Conservation (phyloP, 2,797 vertebrate genomes). For the Melanotaenia maccullochi region DNA sequence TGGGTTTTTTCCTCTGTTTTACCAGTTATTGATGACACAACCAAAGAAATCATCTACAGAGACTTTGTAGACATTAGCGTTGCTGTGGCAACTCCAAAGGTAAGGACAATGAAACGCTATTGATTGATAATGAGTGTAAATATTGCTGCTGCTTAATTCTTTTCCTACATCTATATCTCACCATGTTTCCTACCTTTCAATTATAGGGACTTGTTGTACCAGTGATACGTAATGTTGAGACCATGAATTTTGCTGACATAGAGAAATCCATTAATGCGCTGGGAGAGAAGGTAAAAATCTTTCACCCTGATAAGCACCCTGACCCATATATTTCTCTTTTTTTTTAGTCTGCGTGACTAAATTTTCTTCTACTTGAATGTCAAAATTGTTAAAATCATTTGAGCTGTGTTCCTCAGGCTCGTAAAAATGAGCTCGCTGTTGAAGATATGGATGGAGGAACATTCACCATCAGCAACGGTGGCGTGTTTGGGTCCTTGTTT, state of each 20-base stretch:
- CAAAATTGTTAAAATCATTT: background rate
- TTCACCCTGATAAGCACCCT: background rate
- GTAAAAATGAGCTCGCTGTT: slow-evolving; percentile 93
- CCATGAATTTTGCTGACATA: slow-evolving; percentile 93
- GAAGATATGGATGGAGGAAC: slow-evolving; percentile 98
- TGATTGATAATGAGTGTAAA: background rate
- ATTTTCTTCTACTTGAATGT: background rate
- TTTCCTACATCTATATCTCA: background rate
- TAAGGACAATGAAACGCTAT: slow-evolving; percentile 49
- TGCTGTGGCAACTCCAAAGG: slow-evolving; percentile 93
- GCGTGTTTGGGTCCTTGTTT: slow-evolving; percentile 94
- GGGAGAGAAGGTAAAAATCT: slow-evolving; percentile 87
- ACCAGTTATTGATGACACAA: slow-evolving; percentile 91
- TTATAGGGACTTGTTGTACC: slow-evolving; percentile 95
- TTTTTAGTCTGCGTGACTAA: background rate
- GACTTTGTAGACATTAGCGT: slow-evolving; percentile 97
- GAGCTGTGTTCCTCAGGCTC: slow-evolving; percentile 76
- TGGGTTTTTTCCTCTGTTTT: background rate
- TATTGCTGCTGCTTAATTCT: background rate
- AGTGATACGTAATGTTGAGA: slow-evolving; percentile 92
- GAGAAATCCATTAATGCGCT: slow-evolving; percentile 90
- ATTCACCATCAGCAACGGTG: slow-evolving; percentile 96
- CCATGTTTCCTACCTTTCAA: background rate
- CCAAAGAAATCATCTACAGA: slow-evolving; percentile 96
- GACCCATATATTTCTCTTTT: background rate